These are phyloP conservation scores for Notothenia coriiceps DNA, from an alignment of 2,113 vertebrate species.

Conservation along the genomic window DNA sequence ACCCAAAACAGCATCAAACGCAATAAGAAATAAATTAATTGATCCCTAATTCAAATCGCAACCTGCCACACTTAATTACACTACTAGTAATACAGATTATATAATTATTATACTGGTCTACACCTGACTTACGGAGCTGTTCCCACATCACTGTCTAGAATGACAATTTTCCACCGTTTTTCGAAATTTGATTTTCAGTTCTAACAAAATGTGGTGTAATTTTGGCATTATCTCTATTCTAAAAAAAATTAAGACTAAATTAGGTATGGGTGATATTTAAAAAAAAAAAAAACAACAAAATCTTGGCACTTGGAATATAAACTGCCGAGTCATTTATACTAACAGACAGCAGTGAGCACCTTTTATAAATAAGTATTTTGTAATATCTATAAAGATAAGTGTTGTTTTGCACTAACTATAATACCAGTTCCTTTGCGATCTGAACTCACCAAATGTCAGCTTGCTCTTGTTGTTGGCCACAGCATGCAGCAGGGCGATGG, in stretches of 20 bases:
- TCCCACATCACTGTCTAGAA: no score
- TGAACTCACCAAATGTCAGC: conserved; percentile 90
- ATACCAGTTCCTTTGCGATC: neutral
- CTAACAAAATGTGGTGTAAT: neutral
- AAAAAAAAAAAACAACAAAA: no score
- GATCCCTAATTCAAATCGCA: no score
- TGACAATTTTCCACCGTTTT: no score
- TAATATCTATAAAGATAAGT: neutral
- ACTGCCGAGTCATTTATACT: conserved; percentile 2
- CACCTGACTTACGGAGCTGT: no score
- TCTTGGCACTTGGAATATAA: neutral
- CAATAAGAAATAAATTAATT: neutral
- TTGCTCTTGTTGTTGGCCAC: conserved; percentile 94
- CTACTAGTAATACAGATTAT: no score
- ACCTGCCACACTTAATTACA: neutral
- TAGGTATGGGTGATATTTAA: neutral
- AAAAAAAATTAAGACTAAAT: neutral
- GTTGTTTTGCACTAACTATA: neutral
- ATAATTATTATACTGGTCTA: no score
- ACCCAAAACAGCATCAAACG: neutral
- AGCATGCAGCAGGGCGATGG: conserved; percentile 92
- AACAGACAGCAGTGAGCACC: no score
- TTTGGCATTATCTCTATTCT: neutral
- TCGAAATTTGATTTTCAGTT: neutral
- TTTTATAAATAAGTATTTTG: neutral